These are phyloP conservation scores for Cylas formicarius DNA, from an alignment of 1,140 invertebrate species.

Conservation along the genomic window DNA sequence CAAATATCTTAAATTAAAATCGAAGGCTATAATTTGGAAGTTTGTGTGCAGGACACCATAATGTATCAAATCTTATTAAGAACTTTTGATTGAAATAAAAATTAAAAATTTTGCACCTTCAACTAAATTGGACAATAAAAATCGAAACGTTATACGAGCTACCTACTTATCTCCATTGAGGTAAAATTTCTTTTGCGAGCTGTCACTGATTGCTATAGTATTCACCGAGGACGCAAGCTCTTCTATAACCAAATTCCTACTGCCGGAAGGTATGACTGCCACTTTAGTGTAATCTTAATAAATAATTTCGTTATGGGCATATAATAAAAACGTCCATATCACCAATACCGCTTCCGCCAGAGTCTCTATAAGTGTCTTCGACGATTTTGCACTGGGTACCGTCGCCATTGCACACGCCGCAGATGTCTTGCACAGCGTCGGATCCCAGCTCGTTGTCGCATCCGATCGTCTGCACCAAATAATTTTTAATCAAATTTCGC, in stretches of 20 bases:
- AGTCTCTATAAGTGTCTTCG: slow-evolving; percentile 37
- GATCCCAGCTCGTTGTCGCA: slow-evolving; percentile 63
- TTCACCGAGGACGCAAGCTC: slow-evolving; percentile 40
- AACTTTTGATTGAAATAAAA: too few species aligned
- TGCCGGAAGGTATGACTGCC: slow-evolving; percentile 41
- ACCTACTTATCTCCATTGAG: slow-evolving; percentile 45
- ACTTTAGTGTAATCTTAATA: slow-evolving; percentile 42
- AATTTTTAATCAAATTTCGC: background rate
- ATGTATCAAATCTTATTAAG: too few species aligned
- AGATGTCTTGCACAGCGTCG: slow-evolving; percentile 56
- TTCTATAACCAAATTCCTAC: slow-evolving; percentile 39
- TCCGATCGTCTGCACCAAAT: slow-evolving; percentile 49
- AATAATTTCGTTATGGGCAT: slow-evolving; percentile 1
- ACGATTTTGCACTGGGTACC: slow-evolving; percentile 52
- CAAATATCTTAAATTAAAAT: background rate
- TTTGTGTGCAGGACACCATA: too few species aligned
- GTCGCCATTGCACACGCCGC: slow-evolving; percentile 64
- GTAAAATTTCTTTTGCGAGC: slow-evolving; percentile 39
- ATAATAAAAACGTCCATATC: background rate
- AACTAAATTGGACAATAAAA: background rate
- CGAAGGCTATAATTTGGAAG: background rate
- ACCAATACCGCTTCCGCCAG: slow-evolving; percentile 26
- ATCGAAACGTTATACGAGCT: too few species aligned
- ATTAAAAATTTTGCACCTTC: too few species aligned
- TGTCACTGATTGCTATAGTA: slow-evolving; percentile 38